Base-by-base conservation (phyloP, 2,888 invertebrate species). In the Eucera pruinosa region DNA sequence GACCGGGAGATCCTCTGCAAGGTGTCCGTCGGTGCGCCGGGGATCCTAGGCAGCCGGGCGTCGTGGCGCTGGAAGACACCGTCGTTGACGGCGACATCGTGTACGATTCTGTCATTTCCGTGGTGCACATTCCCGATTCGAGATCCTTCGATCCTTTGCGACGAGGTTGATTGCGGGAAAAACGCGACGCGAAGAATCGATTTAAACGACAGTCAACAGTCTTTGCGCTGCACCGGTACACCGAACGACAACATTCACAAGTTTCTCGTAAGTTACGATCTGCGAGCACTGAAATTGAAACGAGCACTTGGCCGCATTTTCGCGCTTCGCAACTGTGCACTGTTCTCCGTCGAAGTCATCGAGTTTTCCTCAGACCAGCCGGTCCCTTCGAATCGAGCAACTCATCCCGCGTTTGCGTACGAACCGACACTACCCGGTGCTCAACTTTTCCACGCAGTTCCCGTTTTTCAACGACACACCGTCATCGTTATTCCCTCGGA, bases 1-100 rank as follows among this genome's bases (percentile, higher is more conserved):
- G 83, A 30, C 73, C 66, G 2, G 85, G 85, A 6, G 85, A 85
- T 7, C 80, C 70, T 72, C 78, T 91, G 89, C 86, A 90, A 71
- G 86, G 90, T 64, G 87, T 94, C 91, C 93, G 94, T 90, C 93
- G 86, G 76, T 82, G 93, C 92, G 90, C 92, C 91, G 94, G 94
- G 67, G 91, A 90, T 18, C 85, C 66, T 30, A 86, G 50, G 76
- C 91, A 90, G 23, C 89, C 88, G 25, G 89, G 87, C 18, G 88
- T 86, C 47, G 89, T 87, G 13, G 89, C 89, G 70, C 89, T 89
- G 57, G 91, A 91, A 39, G 91, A 90, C 61, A 82, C 85, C 72
- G 90, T 90, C 74, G 89, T 90, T 83, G 89, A 91, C 80, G 91
- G 90, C 67, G 92, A 91, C 91, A 91, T 90, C 73, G 89, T 89